Percentiles rank a stretch among this genome's conserved stretches.
Conservation (phyloP, 1,140 invertebrate genomes). For the Atopsyche davidsoni region DNA sequence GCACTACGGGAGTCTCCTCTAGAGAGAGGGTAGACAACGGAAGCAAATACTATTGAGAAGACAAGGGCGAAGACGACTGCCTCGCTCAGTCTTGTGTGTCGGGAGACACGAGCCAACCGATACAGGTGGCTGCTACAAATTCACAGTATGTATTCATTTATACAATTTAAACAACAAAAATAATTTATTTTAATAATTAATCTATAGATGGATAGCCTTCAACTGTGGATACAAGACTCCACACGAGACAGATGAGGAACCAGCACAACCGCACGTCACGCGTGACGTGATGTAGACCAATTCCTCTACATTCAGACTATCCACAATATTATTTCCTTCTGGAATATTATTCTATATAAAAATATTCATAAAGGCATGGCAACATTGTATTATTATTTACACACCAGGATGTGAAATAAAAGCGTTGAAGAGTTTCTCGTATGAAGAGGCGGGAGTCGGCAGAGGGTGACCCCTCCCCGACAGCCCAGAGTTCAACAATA, state of each 20-base stretch:
- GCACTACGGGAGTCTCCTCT: too few relatives aligned
- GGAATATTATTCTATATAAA: constrained; percentile 17
- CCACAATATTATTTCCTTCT: constrained; percentile 12
- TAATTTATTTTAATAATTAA: constrained; percentile 24
- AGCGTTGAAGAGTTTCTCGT: constrained; percentile 1
- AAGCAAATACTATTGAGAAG: constrained; percentile 1
- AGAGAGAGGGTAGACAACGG: too few relatives aligned
- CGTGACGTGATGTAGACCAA: too few relatives aligned
- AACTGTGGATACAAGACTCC: constrained; percentile 17
- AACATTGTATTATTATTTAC: constrained; percentile 29
- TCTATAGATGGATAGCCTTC: constrained; percentile 21
- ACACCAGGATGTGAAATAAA: constrained; percentile 18
- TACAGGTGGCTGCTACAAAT: constrained; percentile 1
- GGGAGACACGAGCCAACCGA: neutral
- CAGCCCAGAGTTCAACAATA: neutral
- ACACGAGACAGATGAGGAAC: constrained; percentile 14
- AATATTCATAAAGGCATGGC: constrained; percentile 29
- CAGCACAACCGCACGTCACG: too few relatives aligned
- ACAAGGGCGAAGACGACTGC: constrained; percentile 1
- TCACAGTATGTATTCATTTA: constrained; percentile 17
- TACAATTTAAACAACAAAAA: constrained; percentile 25
- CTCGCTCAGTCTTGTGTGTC: constrained; percentile 10
- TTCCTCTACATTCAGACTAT: constrained; percentile 5
- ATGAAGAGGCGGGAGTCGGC: neutral
- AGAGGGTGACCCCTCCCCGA: neutral